These are phyloP conservation scores for Daboia siamensis DNA, from an alignment of 2,113 vertebrate genomes.

Conservation along the genomic window DNA sequence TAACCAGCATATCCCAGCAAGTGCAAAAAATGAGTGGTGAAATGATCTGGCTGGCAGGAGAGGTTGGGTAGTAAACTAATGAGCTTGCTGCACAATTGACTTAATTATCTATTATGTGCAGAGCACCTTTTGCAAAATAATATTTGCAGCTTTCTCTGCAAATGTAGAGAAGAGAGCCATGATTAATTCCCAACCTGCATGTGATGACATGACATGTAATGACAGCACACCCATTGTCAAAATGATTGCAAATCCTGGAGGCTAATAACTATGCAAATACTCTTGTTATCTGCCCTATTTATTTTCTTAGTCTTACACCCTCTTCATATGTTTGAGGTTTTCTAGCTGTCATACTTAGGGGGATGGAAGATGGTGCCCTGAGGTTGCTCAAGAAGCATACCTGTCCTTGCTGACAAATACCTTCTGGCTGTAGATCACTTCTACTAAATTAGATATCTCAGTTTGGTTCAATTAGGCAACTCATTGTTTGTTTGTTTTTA, in stretches of 20 bases:
- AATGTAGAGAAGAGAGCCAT: background rate
- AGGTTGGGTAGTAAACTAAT: background rate
- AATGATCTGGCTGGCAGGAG: background rate
- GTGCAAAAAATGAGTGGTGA: background rate
- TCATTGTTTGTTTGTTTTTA: background rate
- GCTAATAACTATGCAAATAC: constrained; percentile 69
- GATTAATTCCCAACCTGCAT: constrained; percentile 13
- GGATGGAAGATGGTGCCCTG: constrained; percentile 12
- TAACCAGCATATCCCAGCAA: background rate
- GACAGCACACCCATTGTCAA: constrained; percentile 52
- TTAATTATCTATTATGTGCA: background rate
- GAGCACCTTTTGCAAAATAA: background rate
- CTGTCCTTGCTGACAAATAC: background rate
- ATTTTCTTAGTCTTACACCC: constrained; percentile 54
- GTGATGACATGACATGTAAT: constrained; percentile 7
- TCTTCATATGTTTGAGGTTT: constrained; percentile 18
- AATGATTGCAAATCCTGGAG: constrained; percentile 51
- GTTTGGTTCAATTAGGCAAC: background rate
- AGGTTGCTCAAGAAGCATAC: background rate
- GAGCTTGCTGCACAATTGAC: background rate
- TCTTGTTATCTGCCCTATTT: constrained; percentile 63
- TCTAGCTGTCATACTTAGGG: constrained; percentile 20
- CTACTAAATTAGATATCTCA: background rate
- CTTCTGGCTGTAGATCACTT: background rate
- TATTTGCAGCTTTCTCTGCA: background rate